A percentile compares a stretch with the other conserved stretches of the same genome.
Evolutionary conservation across 35 echinoderm and acorn worm genomes (phyloP).

Genomic region (Strongylocentrotus purpuratus): DNA sequence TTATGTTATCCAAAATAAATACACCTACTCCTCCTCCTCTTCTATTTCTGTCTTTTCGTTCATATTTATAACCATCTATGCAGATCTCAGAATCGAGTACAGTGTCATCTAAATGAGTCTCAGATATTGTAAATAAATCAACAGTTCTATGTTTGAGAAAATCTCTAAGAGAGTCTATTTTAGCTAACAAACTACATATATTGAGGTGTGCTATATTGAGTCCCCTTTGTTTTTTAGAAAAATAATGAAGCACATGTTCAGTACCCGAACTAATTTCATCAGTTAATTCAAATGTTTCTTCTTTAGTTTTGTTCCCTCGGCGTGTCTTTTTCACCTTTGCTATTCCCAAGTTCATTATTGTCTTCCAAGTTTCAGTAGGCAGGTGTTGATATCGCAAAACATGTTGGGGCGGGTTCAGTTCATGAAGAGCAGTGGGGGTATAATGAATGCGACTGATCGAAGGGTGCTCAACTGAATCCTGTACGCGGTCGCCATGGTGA

Average conservation of each 20-base stretch:
- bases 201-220: conserved; percentile 19
- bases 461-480: neutral
- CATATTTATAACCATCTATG: conserved; percentile 12
- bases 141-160: neutral
- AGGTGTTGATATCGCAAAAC: no score
- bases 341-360: no score
- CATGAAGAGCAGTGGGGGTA: neutral
- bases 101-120: neutral
- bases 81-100: neutral
- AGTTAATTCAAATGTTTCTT: no score
- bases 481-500: neutral
- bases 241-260: no score
- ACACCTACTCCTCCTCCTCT: conserved; percentile 11
- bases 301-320: no score
- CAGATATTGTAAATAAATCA: conserved; percentile 28
- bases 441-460: neutral
- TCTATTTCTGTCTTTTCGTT: neutral
- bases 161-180: neutral
- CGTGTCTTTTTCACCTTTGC: no score
- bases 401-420: neutral
- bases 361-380: no score
- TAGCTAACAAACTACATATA: neutral
- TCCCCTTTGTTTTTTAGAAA: no score
- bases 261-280: no score
- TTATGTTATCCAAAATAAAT: no score